Conservation (phyloP, 2,113 vertebrate species). For the Hippocampus mohnikei region DNA sequence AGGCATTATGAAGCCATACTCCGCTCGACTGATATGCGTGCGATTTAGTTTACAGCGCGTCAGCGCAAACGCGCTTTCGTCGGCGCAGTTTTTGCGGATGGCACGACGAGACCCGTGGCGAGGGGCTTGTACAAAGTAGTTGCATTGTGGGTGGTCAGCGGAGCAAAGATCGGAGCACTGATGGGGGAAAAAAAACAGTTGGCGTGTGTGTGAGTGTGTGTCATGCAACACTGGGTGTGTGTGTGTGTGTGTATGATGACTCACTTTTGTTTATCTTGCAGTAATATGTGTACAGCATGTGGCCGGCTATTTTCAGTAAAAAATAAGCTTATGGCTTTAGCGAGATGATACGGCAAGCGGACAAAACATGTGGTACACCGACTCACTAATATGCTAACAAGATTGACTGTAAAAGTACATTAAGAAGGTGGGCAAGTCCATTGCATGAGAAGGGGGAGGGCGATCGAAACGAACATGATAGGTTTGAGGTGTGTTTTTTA, state of each 20-base stretch:
- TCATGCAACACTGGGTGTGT: not conserved
- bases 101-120: conserved; percentile 33
- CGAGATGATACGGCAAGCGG: no score
- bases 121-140: conserved; percentile 9
- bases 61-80: conserved; percentile 8
- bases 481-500: no score
- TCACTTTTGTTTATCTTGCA: no score
- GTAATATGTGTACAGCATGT: not conserved
- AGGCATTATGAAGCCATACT: conserved; percentile 13
- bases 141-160: conserved; percentile 59
- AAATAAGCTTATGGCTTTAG: no score
- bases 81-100: conserved; percentile 16
- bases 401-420: no score
- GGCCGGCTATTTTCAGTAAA: not conserved
- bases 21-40: not conserved
- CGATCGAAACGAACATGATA: no score
- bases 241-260: conserved; percentile 15
- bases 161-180: conserved; percentile 30
- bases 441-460: no score
- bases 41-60: conserved; percentile 14
- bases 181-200: conserved; percentile 28
- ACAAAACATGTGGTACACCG: no score
- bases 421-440: no score
- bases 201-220: conserved; percentile 12
- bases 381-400: no score